Conservation (phyloP, 1,140 invertebrate genomes). For the Procambarus clarkii region DNA sequence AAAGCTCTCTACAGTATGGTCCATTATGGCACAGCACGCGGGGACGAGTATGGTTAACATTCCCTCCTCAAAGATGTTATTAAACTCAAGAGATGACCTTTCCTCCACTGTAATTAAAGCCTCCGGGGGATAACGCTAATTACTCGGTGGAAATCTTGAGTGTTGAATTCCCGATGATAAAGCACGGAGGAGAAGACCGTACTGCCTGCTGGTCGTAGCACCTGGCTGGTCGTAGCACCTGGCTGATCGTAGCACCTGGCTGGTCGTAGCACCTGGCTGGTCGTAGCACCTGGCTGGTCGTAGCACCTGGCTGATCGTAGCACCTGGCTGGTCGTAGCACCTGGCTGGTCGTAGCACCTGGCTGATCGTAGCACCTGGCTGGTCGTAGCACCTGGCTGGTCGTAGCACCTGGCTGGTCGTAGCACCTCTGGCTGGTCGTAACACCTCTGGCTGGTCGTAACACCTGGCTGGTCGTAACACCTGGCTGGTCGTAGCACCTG, state of each 20-base stretch:
- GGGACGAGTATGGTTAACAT: neutral
- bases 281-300: too few species aligned
- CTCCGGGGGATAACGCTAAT: slow-evolving; percentile 40
- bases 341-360: too few species aligned
- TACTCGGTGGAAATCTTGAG: slow-evolving; percentile 5
- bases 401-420: too few species aligned
- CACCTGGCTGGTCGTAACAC: too few species aligned
- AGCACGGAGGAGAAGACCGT: neutral
- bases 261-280: neutral
- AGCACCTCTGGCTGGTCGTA: too few species aligned
- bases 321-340: too few species aligned
- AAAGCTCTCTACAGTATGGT: neutral
- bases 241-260: neutral
- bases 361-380: too few species aligned
- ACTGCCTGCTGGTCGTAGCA: neutral
- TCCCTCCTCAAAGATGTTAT: neutral
- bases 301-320: too few species aligned
- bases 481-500: too few species aligned
- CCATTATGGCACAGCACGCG: neutral
- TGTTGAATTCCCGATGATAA: slow-evolving; percentile 29
- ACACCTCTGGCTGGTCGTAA: too few species aligned
- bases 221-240: neutral
- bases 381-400: too few species aligned
- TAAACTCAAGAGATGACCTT: slow-evolving; percentile 27
- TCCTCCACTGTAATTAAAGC: slow-evolving; percentile 33